Base-by-base conservation (phyloP, 2,113 vertebrate species). In the Rhinoptilus africanus region DNA sequence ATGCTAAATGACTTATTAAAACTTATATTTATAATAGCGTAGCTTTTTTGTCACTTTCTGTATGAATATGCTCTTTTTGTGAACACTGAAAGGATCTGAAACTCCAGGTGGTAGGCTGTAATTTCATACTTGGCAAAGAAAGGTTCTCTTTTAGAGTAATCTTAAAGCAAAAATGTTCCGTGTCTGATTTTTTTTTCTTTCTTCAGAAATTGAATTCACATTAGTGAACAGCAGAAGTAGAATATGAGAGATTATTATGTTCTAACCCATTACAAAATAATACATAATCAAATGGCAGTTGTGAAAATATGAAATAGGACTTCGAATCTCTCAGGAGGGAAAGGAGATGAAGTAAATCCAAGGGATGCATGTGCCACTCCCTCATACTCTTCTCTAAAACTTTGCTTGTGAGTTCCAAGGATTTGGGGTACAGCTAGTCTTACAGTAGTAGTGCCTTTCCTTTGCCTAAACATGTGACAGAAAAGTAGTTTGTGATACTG, bases 31-130 rank as follows among this genome's bases (percentile, higher is more conserved):
- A 10, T 86, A 88, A 67, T 72, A 89, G 68, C 45, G 48, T 88
- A 43, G 21, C 67, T 92, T 96, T 96, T 68, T 68, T 86, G 79
- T 92, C 72, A 77, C 47, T 63, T 95, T 39, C 63, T 92, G 32
- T 60, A n/a, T 79, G 59, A 88, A 28, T 77, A 14, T 35, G 47
- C 47, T 73, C 62, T 95, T 88, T 59, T 67, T 74, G 88, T 88
- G 92, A 91, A 53, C 14, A 19, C 35, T 17, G 27, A 75, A 90
- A 91, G 64, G 85, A 93, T 95, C 39, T 93, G 85, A 94, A 96
- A 94, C 92, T 92, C 54, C 64, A 89, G 90, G 96, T 93, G 79
- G 76, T 93, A 89, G 85, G 48, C 72, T 78, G 47, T 88, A 91
- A 84, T 96, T 91, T 95, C 64, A n/a, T 92, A 48, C 32, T 72